Conservation (phyloP, 2,797 vertebrate species). For the Lutjanus campechanus region DNA sequence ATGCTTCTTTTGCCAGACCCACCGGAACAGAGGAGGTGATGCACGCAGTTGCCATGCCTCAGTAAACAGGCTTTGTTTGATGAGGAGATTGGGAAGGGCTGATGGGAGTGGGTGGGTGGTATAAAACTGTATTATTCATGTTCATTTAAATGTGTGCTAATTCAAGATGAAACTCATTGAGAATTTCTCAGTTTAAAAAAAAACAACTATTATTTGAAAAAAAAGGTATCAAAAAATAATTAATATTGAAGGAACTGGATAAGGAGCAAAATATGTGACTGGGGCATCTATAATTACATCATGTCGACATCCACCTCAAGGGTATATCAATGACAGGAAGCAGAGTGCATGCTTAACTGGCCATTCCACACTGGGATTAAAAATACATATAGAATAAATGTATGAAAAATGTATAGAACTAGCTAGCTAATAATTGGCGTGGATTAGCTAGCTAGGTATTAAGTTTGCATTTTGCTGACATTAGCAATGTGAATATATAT, state of each 20-base stretch:
- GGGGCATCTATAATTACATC: too few relatives aligned
- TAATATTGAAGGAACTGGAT: not conserved
- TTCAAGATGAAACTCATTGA: not conserved
- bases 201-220: not conserved
- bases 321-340: too few relatives aligned
- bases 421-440: too few relatives aligned
- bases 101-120: constrained; percentile 3
- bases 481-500: too few relatives aligned
- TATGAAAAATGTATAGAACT: too few relatives aligned
- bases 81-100: constrained; percentile 6
- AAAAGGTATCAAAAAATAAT: not conserved
- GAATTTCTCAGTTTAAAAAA: not conserved
- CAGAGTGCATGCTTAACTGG: not conserved
- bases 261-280: too few relatives aligned
- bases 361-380: not conserved
- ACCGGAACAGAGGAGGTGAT: constrained; percentile 10
- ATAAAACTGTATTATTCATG: constrained; percentile 15
- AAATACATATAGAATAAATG: not conserved
- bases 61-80: constrained; percentile 24
- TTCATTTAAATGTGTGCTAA: constrained; percentile 2
- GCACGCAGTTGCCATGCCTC: constrained; percentile 1
- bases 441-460: too few relatives aligned
- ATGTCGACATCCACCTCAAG: not conserved
- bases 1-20: constrained; percentile 5
- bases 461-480: too few relatives aligned